These are phyloP conservation scores for Microcebus ravelobensis DNA, from an alignment of 2,113 vertebrate genomes.

Conservation along the genomic window DNA sequence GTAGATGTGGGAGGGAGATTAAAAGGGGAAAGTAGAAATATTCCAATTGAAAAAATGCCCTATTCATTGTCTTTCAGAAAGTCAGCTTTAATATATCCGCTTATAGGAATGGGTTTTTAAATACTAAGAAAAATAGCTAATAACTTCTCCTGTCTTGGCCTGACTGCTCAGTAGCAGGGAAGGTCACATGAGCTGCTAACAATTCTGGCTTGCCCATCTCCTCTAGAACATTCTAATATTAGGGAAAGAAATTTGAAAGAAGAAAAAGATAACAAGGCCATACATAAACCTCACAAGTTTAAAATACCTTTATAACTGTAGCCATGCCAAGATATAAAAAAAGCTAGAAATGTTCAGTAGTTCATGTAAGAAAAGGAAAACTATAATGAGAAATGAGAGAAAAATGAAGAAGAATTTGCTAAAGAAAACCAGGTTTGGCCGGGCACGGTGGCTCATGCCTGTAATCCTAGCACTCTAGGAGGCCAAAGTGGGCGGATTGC, in stretches of 20 bases:
- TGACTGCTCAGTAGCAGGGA: neutral
- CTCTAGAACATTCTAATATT: slow-evolving; percentile 28
- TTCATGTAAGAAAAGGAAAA: neutral
- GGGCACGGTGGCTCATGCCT: no score
- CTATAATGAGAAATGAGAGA: neutral
- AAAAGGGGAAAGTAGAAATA: neutral
- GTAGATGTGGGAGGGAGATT: neutral
- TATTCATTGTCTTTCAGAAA: slow-evolving; percentile 31
- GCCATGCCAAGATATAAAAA: neutral
- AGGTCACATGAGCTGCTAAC: neutral
- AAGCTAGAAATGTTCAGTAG: neutral
- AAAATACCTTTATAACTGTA: neutral
- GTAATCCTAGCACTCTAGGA: no score
- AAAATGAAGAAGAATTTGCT: slow-evolving; percentile 1
- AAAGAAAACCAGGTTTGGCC: neutral
- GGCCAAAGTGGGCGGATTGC: no score
- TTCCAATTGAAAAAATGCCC: neutral
- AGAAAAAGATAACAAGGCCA: neutral
- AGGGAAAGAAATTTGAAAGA: neutral
- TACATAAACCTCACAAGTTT: neutral
- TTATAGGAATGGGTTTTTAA: neutral
- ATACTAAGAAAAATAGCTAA: neutral
- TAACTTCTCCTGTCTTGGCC: neutral
- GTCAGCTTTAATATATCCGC: neutral
- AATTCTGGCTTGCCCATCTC: neutral